phyloP scores from a whole-genome alignment of 2,888 invertebrate genomes.

The Platycnemis pennipes region DNA sequence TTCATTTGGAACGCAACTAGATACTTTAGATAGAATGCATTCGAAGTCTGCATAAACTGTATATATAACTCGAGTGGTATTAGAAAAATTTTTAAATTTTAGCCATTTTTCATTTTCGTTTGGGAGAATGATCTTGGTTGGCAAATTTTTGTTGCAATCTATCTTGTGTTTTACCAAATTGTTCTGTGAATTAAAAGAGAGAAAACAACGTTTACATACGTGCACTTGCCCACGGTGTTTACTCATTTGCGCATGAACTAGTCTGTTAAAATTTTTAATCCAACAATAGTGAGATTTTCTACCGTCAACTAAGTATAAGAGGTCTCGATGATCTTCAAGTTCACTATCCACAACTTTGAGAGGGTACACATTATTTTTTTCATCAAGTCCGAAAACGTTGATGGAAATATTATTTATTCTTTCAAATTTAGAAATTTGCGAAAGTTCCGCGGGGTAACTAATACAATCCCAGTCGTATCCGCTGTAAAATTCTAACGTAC shows the following conservation, averaged over 20 bases:
- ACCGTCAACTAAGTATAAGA: background rate
- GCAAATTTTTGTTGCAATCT: background rate
- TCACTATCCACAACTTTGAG: background rate
- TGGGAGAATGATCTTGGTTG: background rate
- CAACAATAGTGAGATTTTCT: conserved; percentile 71
- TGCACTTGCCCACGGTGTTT: conserved; percentile 69
- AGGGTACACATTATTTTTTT: background rate
- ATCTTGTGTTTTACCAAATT: too few species aligned
- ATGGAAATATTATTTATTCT: background rate
- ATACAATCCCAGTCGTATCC: background rate
- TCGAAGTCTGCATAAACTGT: too few species aligned
- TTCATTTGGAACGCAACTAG: background rate
- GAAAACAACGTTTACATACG: conserved; percentile 70
- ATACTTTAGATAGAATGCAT: background rate
- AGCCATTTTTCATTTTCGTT: background rate
- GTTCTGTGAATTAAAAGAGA: too few species aligned
- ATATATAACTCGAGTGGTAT: too few species aligned
- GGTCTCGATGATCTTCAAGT: background rate
- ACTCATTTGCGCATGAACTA: conserved; percentile 70
- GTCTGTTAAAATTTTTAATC: conserved; percentile 72
- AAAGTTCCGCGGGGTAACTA: background rate
- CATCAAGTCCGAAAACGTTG: background rate
- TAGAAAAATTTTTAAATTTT: background rate
- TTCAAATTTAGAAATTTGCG: background rate
- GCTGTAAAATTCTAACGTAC: too few species aligned